Percentiles rank a stretch among this genome's conserved stretches.
phyloP scores from a whole-genome alignment of 2,113 vertebrate genomes.

The Potamarius usumacintae region DNA sequence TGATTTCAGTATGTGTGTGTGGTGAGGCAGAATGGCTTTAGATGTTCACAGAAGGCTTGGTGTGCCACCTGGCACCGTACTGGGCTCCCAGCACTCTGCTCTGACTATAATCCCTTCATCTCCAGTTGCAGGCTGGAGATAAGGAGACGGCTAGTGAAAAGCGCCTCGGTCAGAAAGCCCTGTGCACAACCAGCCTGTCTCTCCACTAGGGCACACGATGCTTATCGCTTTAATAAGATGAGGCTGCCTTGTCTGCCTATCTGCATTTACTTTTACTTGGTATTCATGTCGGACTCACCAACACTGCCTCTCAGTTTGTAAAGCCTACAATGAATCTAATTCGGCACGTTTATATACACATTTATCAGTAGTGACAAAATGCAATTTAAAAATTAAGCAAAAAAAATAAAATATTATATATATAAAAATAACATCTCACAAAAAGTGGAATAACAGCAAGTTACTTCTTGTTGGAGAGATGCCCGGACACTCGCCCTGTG shows the following conservation, averaged over 20 bases:
- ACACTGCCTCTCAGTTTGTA: constrained; percentile 28
- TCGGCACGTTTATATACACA: constrained; percentile 10
- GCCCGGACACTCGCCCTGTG: constrained; percentile 40
- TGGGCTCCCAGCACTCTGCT: constrained; percentile 38
- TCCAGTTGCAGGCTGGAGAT: constrained; percentile 58
- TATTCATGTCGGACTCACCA: constrained; percentile 29
- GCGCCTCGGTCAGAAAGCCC: constrained; percentile 43
- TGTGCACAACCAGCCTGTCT: constrained; percentile 41
- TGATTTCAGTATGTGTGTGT: constrained; percentile 48
- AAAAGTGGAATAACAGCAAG: not conserved
- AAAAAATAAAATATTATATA: not conserved
- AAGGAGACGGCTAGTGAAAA: constrained; percentile 51
- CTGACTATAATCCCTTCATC: constrained; percentile 57
- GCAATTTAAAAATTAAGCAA: not conserved
- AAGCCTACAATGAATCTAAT: not conserved
- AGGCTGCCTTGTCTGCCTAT: constrained; percentile 42
- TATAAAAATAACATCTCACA: not conserved
- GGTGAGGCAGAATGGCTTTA: constrained; percentile 51
- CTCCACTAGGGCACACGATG: constrained; percentile 48
- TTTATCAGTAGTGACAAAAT: not conserved
- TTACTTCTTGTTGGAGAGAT: constrained; percentile 21
- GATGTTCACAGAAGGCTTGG: constrained; percentile 49
- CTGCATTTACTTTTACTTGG: constrained; percentile 50
- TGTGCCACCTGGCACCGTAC: constrained; percentile 54
- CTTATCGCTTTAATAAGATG: constrained; percentile 57